These are phyloP conservation scores for Ameiurus melas DNA, from an alignment of 2,113 vertebrate genomes.

Conservation along the genomic window DNA sequence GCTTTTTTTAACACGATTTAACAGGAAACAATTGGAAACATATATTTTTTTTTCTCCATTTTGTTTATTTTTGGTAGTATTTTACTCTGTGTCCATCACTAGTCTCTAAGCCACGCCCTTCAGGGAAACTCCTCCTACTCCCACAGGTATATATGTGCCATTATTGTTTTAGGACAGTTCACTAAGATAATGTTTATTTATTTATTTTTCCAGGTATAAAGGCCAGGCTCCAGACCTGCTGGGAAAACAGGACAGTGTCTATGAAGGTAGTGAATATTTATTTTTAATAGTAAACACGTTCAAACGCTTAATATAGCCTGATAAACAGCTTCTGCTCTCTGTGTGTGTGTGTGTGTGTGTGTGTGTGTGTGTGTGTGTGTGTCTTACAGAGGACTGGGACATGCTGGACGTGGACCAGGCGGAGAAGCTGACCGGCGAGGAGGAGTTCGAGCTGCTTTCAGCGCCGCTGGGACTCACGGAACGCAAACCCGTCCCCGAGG, in stretches of 20 bases:
- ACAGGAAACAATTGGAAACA: too few relatives aligned
- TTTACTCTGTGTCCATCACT: not conserved
- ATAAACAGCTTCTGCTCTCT: not conserved
- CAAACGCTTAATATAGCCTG: not conserved
- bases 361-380: conserved; percentile 44
- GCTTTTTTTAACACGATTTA: not conserved
- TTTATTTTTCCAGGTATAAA: conserved; percentile 78
- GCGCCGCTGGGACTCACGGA: conserved; percentile 91
- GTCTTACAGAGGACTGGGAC: conserved; percentile 92
- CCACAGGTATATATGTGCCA: not conserved
- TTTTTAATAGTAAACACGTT: not conserved
- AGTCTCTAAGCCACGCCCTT: not conserved
- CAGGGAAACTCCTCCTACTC: not conserved
- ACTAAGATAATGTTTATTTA: not conserved
- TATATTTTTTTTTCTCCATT: not conserved
- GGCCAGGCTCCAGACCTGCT: conserved; percentile 95
- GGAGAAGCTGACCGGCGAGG: conserved; percentile 92
- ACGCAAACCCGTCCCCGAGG: conserved; percentile 86
- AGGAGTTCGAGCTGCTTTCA: conserved; percentile 93
- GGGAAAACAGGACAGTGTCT: conserved; percentile 97
- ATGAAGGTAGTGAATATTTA: conserved; percentile 82
- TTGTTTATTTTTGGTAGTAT: not conserved
- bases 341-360: conserved; percentile 24
- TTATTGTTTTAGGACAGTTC: not conserved
- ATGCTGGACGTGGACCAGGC: conserved; percentile 96